Conservation (phyloP, 2,113 vertebrate species). For the Phyllopteryx taeniolatus region DNA sequence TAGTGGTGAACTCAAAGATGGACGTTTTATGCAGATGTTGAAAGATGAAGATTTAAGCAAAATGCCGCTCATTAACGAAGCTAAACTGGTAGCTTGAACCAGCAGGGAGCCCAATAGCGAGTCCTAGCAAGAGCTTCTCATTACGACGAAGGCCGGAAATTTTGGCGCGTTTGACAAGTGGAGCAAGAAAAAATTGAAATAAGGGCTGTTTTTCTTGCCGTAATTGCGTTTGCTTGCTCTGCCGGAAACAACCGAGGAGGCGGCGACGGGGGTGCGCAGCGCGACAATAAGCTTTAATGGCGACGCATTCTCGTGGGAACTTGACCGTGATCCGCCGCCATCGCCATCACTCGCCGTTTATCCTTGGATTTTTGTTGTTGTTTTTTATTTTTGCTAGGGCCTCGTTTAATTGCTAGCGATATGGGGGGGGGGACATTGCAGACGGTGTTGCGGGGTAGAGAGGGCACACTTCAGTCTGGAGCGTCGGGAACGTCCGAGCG, state of each 20-base stretch:
- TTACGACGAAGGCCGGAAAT: slow-evolving; percentile 44
- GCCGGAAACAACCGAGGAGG: slow-evolving; percentile 67
- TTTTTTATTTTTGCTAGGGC: slow-evolving; percentile 32
- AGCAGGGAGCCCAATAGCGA: slow-evolving; percentile 35
- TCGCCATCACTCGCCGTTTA: slow-evolving; percentile 63
- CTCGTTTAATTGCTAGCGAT: slow-evolving; percentile 52
- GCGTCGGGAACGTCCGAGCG: slow-evolving; percentile 55
- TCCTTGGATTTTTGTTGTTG: slow-evolving; percentile 22
- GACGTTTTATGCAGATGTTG: not conserved
- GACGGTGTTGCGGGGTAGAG: slow-evolving; percentile 41
- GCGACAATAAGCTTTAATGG: slow-evolving; percentile 58
- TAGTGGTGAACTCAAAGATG: not conserved
- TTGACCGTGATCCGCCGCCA: slow-evolving; percentile 48
- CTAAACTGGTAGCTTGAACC: slow-evolving; percentile 44
- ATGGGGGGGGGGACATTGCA: slow-evolving; percentile 44
- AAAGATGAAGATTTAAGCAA: slow-evolving; percentile 15
- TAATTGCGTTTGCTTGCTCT: slow-evolving; percentile 71
- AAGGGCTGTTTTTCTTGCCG: slow-evolving; percentile 63
- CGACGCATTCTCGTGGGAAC: slow-evolving; percentile 50
- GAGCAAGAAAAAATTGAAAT: slow-evolving; percentile 72
- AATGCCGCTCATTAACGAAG: slow-evolving; percentile 41
- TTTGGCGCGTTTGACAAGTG: slow-evolving; percentile 65
- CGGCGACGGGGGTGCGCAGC: slow-evolving; percentile 34
- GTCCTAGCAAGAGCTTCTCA: slow-evolving; percentile 26
- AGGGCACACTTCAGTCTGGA: slow-evolving; percentile 69